Conservation (phyloP, 2,888 invertebrate species). For the Pachliopta kotzebuea region DNA sequence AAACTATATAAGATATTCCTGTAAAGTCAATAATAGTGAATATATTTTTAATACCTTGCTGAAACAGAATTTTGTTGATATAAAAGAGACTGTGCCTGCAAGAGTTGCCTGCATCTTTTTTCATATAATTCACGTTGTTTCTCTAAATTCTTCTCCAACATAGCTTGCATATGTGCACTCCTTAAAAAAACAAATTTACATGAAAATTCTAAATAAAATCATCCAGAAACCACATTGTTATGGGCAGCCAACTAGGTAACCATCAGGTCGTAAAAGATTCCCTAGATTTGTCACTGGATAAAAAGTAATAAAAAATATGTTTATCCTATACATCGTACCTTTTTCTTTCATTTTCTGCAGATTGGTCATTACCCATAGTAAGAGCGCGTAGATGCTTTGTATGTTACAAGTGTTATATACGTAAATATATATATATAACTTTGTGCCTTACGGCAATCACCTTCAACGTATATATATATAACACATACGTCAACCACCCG, state of each 20-base stretch:
- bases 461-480: no score
- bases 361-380: conserved; percentile 22
- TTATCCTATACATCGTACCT: neutral
- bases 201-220: neutral
- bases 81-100: conserved; percentile 2
- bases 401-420: neutral
- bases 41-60: conserved; percentile 6
- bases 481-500: no score
- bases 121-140: conserved; percentile 34
- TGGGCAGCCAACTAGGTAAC: no score
- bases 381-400: neutral
- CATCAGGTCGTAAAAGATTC: no score
- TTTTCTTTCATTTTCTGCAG: conserved; percentile 2
- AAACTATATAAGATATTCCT: no score
- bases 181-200: conserved; percentile 2
- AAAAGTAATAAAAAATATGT: no score
- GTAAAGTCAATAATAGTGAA: neutral
- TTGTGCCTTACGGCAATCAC: no score
- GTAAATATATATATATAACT: no score
- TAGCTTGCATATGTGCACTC: neutral
- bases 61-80: neutral
- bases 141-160: conserved; percentile 28
- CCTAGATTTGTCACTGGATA: no score
- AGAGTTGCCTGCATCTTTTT: conserved; percentile 28
- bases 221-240: neutral